Percentiles rank a stretch among this genome's conserved stretches.
phyloP scores from a whole-genome alignment of 2,888 invertebrate species.

The Scaptodrosophila latifasciaeformis region DNA sequence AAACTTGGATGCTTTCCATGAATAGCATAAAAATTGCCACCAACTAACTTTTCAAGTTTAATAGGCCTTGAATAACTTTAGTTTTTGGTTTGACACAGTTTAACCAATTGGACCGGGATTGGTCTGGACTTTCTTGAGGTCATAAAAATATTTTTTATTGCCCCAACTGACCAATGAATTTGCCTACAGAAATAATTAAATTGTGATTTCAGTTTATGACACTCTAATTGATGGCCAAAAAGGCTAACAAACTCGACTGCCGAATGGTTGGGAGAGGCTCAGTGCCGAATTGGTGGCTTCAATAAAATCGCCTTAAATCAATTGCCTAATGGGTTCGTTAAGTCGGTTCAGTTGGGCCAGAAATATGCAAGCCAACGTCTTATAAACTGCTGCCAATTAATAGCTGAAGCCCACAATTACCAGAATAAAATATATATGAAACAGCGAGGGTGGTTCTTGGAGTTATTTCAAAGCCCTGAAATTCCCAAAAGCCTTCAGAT shows the following conservation, averaged over 20 bases:
- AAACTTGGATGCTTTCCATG: too few relatives aligned
- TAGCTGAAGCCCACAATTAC: too few relatives aligned
- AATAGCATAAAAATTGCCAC: too few relatives aligned
- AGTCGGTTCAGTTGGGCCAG: constrained; percentile 6
- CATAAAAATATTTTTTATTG: constrained; percentile 38
- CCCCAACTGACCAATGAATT: constrained; percentile 2
- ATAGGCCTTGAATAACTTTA: not conserved
- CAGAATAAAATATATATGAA: too few relatives aligned
- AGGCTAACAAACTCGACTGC: constrained; percentile 26
- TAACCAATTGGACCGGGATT: too few relatives aligned
- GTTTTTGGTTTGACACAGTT: constrained; percentile 42
- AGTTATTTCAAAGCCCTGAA: too few relatives aligned
- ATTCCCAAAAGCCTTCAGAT: not conserved
- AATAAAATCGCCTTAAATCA: constrained; percentile 49
- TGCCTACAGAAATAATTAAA: constrained; percentile 3
- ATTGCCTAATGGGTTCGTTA: constrained; percentile 33
- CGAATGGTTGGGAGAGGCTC: constrained; percentile 16
- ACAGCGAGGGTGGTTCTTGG: too few relatives aligned
- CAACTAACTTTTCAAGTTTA: not conserved
- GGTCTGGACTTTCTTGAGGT: not conserved
- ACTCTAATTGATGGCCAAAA: constrained; percentile 53
- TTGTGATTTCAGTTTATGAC: constrained; percentile 54
- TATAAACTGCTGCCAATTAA: constrained; percentile 47
- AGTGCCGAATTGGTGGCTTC: not conserved
- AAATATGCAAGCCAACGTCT: constrained; percentile 11